Evolutionary conservation across 1,140 invertebrate genomes (phyloP), one percentile per base, ranked within the genome.

Genomic region (Whitmania pigra): DNA sequence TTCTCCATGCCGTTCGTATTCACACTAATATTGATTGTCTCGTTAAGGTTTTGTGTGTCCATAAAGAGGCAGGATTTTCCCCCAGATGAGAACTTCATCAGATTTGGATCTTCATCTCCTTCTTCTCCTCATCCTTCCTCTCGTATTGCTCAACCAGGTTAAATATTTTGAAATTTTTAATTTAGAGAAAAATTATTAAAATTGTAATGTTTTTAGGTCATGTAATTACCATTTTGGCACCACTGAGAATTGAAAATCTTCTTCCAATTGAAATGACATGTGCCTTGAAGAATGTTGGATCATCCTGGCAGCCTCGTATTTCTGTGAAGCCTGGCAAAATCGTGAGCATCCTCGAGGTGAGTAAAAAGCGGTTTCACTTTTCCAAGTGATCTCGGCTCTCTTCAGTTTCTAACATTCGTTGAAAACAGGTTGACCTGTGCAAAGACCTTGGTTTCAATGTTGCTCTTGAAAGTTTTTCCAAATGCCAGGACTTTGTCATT

Each of bases 21-120:
- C 49, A 71, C 54, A 76, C 36, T 75, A 60, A 72, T 71, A 49
- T 17, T 15, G 9, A 17, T 75, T 67, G 57, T 74, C 49, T 73
- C 49, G 71, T 73, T 22, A 76, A 89, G 90, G 76, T 90, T 93
- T 81, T 90, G 89, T 81, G 88, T 89, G 27, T 87, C 88, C 66
- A 86, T 93, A 36, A 85, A 86, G 70, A 85, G 89, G 74, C 90
- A 94, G 77, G 88, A 88, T 73, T 94, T 89, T 84, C 90, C 91
- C 3, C 78, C 83, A 27, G 89, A 91, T 74, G 79, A 82, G 54
- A 68, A 77, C 22, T 77, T 73, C 66, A 71, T 71, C 29, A 67
- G 70, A 68, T 27, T 67, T 27, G 31, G n/a, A 25, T 22, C 49
- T 25, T 27, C 20, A 25, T 49, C 22, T 27, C 25, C 53, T 36